A percentile compares a stretch with the other conserved stretches of the same genome.
These are phyloP conservation scores for Kryptopterus vitreolus DNA, from an alignment of 2,797 vertebrate species.

Conservation along the genomic window DNA sequence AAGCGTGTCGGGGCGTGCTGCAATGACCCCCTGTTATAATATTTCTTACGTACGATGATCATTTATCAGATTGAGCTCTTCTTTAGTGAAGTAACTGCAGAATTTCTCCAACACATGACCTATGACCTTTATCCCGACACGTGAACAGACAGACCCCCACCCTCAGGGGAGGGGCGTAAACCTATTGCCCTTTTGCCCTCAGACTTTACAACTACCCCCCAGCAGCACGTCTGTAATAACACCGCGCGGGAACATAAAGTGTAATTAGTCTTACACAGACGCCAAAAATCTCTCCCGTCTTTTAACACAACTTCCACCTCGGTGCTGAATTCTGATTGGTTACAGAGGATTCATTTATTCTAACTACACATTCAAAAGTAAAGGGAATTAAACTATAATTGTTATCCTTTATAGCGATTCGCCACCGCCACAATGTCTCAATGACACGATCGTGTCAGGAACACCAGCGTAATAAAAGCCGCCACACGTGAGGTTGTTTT, in stretches of 20 bases:
- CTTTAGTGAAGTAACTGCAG: neutral
- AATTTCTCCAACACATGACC: constrained; percentile 3
- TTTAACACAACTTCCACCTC: neutral
- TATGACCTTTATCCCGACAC: constrained; percentile 26
- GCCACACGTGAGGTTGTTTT: neutral
- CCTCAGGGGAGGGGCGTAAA: neutral
- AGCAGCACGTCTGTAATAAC: constrained; percentile 19
- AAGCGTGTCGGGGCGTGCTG: neutral
- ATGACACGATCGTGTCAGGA: neutral
- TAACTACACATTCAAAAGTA: neutral
- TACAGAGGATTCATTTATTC: neutral
- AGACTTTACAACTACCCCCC: constrained; percentile 15
- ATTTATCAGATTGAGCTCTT: neutral
- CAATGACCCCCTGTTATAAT: too few species aligned
- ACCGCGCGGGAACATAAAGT: neutral
- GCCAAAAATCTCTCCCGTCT: too few species aligned
- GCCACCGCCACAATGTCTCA: neutral
- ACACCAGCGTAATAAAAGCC: neutral
- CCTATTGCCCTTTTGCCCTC: constrained; percentile 31
- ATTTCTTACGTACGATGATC: too few species aligned
- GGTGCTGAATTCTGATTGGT: neutral
- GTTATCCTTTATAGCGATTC: neutral
- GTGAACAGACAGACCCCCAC: constrained; percentile 20
- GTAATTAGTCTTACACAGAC: neutral
- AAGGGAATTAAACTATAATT: neutral